These are phyloP conservation scores for Catamblyrhynchus diadema DNA, from an alignment of 2,797 vertebrate genomes.

Conservation along the genomic window DNA sequence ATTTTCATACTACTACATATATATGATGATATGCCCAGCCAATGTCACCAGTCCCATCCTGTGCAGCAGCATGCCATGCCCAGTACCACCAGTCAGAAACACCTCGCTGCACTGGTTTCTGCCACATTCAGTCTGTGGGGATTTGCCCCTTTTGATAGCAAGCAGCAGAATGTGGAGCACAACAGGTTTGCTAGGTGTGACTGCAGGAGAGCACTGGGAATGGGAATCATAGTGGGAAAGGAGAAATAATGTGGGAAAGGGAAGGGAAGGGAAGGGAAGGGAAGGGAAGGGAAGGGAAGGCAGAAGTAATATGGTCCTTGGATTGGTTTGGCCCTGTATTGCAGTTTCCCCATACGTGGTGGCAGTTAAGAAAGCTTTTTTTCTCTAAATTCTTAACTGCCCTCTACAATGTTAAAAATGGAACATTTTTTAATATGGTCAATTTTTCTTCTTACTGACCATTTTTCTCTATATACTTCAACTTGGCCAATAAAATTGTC, in stretches of 20 bases:
- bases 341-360: neutral
- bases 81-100: neutral
- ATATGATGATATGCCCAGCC: neutral
- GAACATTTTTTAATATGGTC: neutral
- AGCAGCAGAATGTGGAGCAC: neutral
- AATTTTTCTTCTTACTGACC: neutral
- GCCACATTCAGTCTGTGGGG: neutral
- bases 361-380: neutral
- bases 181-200: neutral
- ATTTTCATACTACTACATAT: neutral
- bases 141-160: neutral
- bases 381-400: neutral
- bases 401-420: neutral
- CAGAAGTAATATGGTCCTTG: neutral
- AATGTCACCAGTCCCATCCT: neutral
- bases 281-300: neutral
- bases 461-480: neutral
- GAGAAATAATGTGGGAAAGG: neutral
- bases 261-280: neutral
- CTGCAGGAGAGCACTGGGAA: neutral
- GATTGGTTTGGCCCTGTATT: neutral
- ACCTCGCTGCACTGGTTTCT: neutral
- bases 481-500: neutral
- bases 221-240: neutral
- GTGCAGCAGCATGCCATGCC: neutral